These are phyloP conservation scores for Limnothrissa miodon DNA, from an alignment of 2,113 vertebrate genomes.

Conservation along the genomic window DNA sequence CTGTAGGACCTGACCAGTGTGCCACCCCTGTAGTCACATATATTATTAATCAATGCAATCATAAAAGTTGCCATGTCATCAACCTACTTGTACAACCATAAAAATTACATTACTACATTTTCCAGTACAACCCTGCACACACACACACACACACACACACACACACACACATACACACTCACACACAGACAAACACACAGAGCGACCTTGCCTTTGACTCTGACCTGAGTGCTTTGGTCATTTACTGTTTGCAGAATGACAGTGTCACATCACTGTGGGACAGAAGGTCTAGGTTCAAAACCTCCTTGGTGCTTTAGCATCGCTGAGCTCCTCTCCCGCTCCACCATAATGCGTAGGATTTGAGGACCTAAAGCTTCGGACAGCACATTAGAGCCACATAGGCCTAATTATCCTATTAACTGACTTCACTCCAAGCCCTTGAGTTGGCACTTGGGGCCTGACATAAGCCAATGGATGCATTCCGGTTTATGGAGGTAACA, in stretches of 20 bases:
- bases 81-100: slow-evolving; percentile 14
- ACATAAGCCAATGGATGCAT: not conserved
- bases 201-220: slow-evolving; percentile 9
- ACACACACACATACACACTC: not conserved
- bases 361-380: slow-evolving; percentile 46
- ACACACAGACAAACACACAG: slow-evolving; percentile 27
- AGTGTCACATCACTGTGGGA: slow-evolving; percentile 50
- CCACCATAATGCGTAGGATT: slow-evolving; percentile 55
- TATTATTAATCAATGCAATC: slow-evolving; percentile 21
- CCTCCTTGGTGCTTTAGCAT: slow-evolving; percentile 53
- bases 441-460: not conserved
- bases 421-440: slow-evolving; percentile 31
- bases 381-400: slow-evolving; percentile 51
- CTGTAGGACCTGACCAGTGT: not conserved
- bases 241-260: slow-evolving; percentile 45
- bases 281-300: slow-evolving; percentile 53
- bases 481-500: not conserved
- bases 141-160: slow-evolving; percentile 9
- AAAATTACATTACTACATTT: slow-evolving; percentile 18
- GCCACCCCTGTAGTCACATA: slow-evolving; percentile 2
- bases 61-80: slow-evolving; percentile 18
- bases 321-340: slow-evolving; percentile 51
- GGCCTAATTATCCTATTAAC: slow-evolving; percentile 38
- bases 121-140: not conserved
- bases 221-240: slow-evolving; percentile 29